Evolutionary conservation across 2,113 vertebrate species (phyloP), one percentile per base, ranked within the genome.

Genomic region (Eptatretus burgeri): DNA sequence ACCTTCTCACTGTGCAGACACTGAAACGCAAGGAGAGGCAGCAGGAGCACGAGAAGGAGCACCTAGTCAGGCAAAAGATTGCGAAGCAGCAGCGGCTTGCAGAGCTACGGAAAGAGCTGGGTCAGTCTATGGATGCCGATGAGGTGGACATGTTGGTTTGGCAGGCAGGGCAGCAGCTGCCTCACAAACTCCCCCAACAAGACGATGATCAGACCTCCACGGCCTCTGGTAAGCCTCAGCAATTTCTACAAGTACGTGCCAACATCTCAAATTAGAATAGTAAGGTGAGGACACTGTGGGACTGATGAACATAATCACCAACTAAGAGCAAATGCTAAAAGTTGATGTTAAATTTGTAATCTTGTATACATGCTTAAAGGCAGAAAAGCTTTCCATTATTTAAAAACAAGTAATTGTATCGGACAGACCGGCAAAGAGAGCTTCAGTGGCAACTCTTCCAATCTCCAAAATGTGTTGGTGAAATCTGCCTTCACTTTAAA

Each of bases 131-230:
- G 56, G 56, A 60, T n/a, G n/a, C 56, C n/a, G n/a, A 60, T 12
- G 56, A 60, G 56, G 56, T 60, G 9, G 56, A 60, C 10, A 10
- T 20, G 56, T 20, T 60, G 56, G 56, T 60, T n/a, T 20, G 56
- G n/a, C n/a, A 11, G n/a, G 56, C 56, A n/a, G 56, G 56, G 56
- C 56, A 60, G 56, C 56, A 20, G n/a, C 56, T n/a, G 56, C 56
- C 56, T n/a, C 20, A n/a, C n/a, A 20, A 60, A 10, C 56, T 11
- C 56, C 56, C n/a, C 56, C n/a, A 60, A n/a, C n/a, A 20, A n/a
- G 56, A 60, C 56, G 56, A 60, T 20, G 56, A 60, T 20, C 56
- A 60, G 12, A 60, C 56, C n/a, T 60, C 56, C 56, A 60, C 56
- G n/a, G 56, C 56, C n/a, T 60, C 56, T 20, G 56, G 56, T 60